Percentiles rank a stretch among this genome's conserved stretches.
Evolutionary conservation across 2,113 vertebrate species (phyloP).

Genomic region (Chitala chitala): DNA sequence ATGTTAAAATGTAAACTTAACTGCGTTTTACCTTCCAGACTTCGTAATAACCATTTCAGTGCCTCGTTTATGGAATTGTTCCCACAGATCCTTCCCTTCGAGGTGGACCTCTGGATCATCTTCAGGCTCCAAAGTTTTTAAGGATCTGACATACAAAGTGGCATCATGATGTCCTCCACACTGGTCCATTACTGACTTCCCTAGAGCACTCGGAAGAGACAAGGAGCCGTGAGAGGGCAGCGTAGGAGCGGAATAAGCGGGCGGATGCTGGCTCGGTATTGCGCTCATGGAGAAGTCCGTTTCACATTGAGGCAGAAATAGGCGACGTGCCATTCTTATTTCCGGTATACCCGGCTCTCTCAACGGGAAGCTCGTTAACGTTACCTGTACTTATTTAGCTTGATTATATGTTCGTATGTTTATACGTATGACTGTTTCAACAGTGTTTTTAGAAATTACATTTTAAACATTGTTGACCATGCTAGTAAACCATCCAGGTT

Average conservation of each 20-base stretch:
- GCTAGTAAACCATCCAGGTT: too few relatives aligned
- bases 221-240: conserved; percentile 69
- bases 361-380: conserved; percentile 72
- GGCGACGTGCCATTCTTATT: conserved; percentile 79
- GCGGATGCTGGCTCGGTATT: conserved; percentile 68
- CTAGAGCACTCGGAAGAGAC: conserved; percentile 66
- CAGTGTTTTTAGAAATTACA: not conserved
- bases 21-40: conserved; percentile 97
- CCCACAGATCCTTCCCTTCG: conserved; percentile 89
- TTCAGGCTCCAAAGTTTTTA: conserved; percentile 67
- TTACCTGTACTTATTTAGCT: not conserved
- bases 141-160: conserved; percentile 61
- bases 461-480: too few relatives aligned
- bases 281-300: conserved; percentile 74
- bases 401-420: too few relatives aligned
- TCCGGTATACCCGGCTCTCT: conserved; percentile 75
- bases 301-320: conserved; percentile 72
- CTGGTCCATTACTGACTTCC: conserved; percentile 73
- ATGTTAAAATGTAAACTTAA: too few relatives aligned
- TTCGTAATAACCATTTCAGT: conserved; percentile 98
- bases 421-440: not conserved
- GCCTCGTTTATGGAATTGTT: conserved; percentile 83
- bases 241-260: conserved; percentile 70
- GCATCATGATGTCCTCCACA: conserved; percentile 64
- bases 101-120: conserved; percentile 81